Evolutionary conservation across 2,797 vertebrate species (phyloP).

Genomic region (Syngnathus acus): DNA sequence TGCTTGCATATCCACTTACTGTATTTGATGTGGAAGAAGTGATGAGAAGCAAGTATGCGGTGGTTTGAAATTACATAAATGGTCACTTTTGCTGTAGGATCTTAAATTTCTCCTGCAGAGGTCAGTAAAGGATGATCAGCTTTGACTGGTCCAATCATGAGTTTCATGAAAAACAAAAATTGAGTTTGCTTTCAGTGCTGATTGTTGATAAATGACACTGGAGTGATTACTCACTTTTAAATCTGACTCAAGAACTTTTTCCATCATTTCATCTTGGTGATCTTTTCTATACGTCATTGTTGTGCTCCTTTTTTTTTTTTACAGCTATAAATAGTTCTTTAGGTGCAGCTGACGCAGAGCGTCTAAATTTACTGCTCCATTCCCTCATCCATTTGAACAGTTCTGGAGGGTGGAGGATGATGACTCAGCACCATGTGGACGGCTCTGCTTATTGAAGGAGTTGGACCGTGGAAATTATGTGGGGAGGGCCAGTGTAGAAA

Average conservation of each 20-base stretch:
- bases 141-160: background rate
- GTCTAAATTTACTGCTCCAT: conserved; percentile 22
- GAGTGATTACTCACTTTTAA: background rate
- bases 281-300: conserved; percentile 13
- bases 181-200: background rate
- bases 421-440: conserved; percentile 53
- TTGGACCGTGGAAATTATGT: conserved; percentile 25
- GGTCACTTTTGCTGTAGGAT: too few relatives aligned
- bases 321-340: conserved; percentile 38
- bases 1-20: background rate
- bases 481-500: conserved; percentile 26
- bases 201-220: background rate
- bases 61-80: too few relatives aligned
- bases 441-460: conserved; percentile 21
- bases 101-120: too few relatives aligned
- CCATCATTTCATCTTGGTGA: background rate
- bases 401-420: conserved; percentile 32
- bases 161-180: background rate
- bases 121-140: too few relatives aligned
- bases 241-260: background rate
- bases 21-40: background rate
- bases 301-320: background rate
- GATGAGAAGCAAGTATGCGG: background rate
- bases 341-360: conserved; percentile 1
- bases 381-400: conserved; percentile 28